A percentile compares a stretch with the other conserved stretches of the same genome.
phyloP scores from a whole-genome alignment of 2,797 vertebrate species.

The Meriones psammophilus region DNA sequence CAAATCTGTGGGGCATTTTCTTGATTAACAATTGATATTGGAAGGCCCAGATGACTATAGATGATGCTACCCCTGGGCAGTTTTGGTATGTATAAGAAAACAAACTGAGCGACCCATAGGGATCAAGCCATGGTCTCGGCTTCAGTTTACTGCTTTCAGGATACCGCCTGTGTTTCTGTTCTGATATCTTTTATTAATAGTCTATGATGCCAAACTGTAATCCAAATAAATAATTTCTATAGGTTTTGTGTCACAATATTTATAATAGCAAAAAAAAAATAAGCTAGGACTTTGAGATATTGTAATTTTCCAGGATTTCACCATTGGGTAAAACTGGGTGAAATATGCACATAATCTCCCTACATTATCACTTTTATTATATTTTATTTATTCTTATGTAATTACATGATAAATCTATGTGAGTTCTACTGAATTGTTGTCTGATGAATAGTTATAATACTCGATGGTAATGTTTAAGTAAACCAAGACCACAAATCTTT shows the following conservation, averaged over 20 bases:
- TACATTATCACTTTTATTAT: neutral
- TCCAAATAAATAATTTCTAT: neutral
- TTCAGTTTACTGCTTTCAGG: neutral
- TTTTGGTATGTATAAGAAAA: neutral
- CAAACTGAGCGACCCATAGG: neutral
- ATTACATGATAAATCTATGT: constrained; percentile 37
- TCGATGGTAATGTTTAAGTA: neutral
- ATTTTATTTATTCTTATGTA: constrained; percentile 62
- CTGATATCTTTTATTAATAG: neutral
- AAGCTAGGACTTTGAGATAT: neutral
- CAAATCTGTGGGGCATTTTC: neutral
- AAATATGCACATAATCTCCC: neutral
- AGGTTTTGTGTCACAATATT: neutral
- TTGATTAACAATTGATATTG: neutral
- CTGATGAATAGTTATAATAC: neutral
- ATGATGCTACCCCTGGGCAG: neutral
- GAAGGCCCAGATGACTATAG: neutral
- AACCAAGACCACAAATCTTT: constrained; percentile 26
- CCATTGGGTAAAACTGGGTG: neutral
- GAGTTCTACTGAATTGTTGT: constrained; percentile 21
- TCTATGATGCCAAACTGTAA: neutral
- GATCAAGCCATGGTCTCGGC: too few relatives aligned
- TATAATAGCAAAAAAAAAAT: neutral
- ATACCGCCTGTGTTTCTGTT: neutral
- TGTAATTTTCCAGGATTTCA: neutral